Conservation (phyloP, 1,140 invertebrate genomes). For the Metopolophium dirhodum region DNA sequence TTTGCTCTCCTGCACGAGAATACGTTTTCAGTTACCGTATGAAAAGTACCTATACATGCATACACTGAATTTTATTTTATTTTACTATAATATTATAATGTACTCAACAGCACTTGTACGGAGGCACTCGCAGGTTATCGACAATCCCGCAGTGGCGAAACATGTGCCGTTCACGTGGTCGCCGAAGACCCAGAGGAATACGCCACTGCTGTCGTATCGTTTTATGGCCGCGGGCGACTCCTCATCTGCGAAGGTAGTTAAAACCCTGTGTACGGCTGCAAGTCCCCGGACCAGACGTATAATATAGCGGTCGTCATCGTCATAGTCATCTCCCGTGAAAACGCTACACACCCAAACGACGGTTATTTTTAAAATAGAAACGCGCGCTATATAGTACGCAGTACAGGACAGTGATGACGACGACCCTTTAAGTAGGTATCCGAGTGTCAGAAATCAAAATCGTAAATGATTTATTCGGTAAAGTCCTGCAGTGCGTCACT, state of each 20-base stretch:
- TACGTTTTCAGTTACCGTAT: no score
- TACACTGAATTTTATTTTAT: no score
- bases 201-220: neutral
- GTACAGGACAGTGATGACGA: neutral
- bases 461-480: neutral
- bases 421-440: neutral
- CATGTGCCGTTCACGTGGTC: conserved; percentile 39
- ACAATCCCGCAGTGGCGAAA: neutral
- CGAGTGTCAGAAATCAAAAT: neutral
- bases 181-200: conserved; percentile 35
- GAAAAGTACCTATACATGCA: no score
- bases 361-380: conserved; percentile 51
- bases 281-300: neutral
- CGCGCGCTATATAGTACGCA: no score
- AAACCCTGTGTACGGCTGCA: neutral
- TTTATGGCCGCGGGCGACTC: conserved; percentile 2
- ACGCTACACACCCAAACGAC: neutral
- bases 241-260: conserved; percentile 27
- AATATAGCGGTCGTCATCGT: neutral
- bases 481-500: neutral
- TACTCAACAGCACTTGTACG: neutral
- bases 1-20: neutral
- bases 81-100: neutral
- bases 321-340: neutral
- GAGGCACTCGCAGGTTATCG: conserved; percentile 26